phyloP scores from a whole-genome alignment of 2,888 invertebrate genomes.

The Temnothorax rugatulus region DNA sequence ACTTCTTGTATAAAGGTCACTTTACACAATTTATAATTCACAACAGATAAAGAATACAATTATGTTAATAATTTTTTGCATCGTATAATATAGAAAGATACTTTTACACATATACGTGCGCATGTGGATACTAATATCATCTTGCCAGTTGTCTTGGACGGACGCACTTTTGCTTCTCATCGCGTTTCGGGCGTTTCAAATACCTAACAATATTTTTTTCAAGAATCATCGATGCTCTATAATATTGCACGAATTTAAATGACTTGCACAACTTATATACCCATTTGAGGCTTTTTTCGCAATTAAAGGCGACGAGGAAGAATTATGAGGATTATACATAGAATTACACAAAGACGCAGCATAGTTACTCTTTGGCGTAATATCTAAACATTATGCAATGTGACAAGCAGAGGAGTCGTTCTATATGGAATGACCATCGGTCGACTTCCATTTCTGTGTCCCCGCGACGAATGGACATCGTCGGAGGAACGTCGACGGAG shows the following conservation, averaged over 20 bases:
- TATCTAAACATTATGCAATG: conserved; percentile 4
- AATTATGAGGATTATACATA: neutral
- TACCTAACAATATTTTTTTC: conserved; percentile 35
- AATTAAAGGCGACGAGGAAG: neutral
- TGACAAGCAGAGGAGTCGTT: conserved; percentile 89
- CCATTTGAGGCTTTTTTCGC: neutral
- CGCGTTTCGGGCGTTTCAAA: conserved; percentile 4
- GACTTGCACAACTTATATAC: conserved; percentile 28
- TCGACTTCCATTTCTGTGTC: conserved; percentile 89
- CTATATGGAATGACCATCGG: conserved; percentile 92
- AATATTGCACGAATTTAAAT: conserved; percentile 68
- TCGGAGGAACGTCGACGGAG: conserved; percentile 88
- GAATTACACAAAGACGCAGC: conserved; percentile 5
- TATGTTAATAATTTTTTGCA: no score
- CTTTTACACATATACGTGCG: conserved; percentile 62
- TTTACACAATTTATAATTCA: no score
- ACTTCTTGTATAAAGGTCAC: no score
- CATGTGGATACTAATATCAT: conserved; percentile 50
- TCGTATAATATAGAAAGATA: no score
- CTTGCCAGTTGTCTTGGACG: conserved; percentile 65
- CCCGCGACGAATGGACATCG: conserved; percentile 84
- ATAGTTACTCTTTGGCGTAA: conserved; percentile 59
- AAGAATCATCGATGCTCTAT: conserved; percentile 31
- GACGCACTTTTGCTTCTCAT: conserved; percentile 52
- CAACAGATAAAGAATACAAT: no score